Evolutionary conservation across 2,797 vertebrate species (phyloP).

Genomic region (Hemibagrus guttatus): DNA sequence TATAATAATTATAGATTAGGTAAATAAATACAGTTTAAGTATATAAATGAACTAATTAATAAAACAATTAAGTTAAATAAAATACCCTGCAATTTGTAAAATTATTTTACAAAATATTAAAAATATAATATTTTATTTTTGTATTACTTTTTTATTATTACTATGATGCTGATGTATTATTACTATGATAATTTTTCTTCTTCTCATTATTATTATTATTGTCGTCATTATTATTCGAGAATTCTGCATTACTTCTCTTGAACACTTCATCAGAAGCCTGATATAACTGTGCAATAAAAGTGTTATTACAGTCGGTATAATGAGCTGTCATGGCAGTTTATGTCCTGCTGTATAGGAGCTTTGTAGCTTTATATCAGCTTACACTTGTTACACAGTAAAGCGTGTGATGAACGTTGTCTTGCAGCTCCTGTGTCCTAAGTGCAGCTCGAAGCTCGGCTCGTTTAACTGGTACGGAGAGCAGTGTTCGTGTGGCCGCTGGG

Average conservation of each 20-base stretch:
- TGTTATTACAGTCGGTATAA: neutral
- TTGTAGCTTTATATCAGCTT: neutral
- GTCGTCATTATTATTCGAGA: neutral
- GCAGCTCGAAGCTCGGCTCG: constrained; percentile 86
- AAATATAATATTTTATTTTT: neutral
- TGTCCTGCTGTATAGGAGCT: neutral
- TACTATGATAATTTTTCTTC: neutral
- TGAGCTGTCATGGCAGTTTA: neutral
- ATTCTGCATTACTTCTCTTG: neutral
- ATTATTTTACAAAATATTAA: neutral
- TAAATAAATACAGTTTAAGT: neutral
- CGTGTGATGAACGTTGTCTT: constrained; percentile 55
- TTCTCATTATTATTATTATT: neutral
- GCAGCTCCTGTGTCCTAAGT: constrained; percentile 94
- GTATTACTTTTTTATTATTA: neutral
- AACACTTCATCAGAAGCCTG: neutral
- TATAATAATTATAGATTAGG: neutral
- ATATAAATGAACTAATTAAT: neutral
- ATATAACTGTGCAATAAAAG: neutral
- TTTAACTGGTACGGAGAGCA: constrained; percentile 93
- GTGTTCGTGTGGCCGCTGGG: constrained; percentile 93
- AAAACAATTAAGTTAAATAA: neutral
- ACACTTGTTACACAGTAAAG: neutral
- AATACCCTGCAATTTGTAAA: neutral
- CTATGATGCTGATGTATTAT: neutral